These are phyloP conservation scores for Lucilia cuprina DNA, from an alignment of 1,140 invertebrate species.

Conservation along the genomic window DNA sequence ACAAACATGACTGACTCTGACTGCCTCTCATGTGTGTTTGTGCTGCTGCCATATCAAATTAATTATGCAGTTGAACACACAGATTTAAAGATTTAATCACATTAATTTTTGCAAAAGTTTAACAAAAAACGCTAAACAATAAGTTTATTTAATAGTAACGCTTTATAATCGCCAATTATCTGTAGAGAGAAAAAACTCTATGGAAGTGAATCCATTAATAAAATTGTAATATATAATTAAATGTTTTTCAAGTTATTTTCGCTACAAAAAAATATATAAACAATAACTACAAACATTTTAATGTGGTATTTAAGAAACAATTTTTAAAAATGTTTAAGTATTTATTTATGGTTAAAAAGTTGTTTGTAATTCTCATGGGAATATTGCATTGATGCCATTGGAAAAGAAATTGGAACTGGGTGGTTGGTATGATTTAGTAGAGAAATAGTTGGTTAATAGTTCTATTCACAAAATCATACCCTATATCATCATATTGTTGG, in stretches of 20 bases:
- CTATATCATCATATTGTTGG: no score
- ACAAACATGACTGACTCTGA: neutral
- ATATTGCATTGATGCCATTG: no score
- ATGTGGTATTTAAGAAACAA: neutral
- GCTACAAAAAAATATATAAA: neutral
- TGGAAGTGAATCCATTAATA: neutral
- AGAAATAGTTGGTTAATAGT: no score
- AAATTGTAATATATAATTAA: neutral
- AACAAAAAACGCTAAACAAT: neutral
- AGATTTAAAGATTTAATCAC: neutral
- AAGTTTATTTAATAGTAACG: neutral
- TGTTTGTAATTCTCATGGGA: no score
- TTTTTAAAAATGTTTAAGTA: no score
- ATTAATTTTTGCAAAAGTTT: neutral
- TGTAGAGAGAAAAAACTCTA: neutral
- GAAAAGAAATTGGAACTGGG: no score
- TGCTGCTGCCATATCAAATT: neutral
- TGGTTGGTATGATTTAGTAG: no score
- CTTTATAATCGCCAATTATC: neutral
- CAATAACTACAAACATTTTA: neutral
- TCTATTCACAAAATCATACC: no score
- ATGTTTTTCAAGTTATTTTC: neutral
- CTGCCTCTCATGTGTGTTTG: no score
- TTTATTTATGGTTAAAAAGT: no score
- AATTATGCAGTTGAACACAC: neutral